Base-by-base conservation (phyloP, 1,140 invertebrate genomes). In the Hyphantria cunea region DNA sequence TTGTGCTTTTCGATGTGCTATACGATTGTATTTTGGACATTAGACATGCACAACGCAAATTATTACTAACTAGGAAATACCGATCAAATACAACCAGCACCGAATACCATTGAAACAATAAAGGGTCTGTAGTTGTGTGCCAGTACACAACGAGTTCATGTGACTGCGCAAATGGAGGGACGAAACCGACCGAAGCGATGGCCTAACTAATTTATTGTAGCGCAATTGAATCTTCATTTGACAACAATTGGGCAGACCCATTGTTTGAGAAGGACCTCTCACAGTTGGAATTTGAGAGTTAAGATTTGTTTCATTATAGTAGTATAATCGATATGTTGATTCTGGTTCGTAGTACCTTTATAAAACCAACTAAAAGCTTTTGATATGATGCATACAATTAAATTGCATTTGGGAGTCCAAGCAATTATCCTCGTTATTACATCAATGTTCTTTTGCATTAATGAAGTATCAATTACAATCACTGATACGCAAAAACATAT, bases 181-280 rank as follows among this genome's bases (percentile, higher is more conserved):
- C 59, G 42, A 32, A 34, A 33, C 55, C 71, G 66, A 42, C 51
- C 52, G 47, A 62, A 37, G 45, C 56, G 53, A 52, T 58, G 52
- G 49, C 51, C 51, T 54, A 72, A 77, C 78, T 84, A 83, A 89
- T 86, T 89, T 86, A 89, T 86, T 84, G 79, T 84, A 74, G 61
- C 68, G 78, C 84, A 84, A 86, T 89, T 81, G 84, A 86, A 86
- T 89, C 81, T 86, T 86, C 82, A 86, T 86, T 84, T 81, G 84
- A 88, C 84, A 85, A 85, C 81, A 81, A 84, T 84, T 78, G 81
- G 80, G 77, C 70, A 73, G 78, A 66, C 48, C 71, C 78, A 81
- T 82, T 84, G 80, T 81, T 67, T 64, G 65, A 55, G 10, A 51
- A 51, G 60, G 68, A 65, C 55, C 55, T 60, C 70, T 74, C 66